A percentile compares a stretch with the other conserved stretches of the same genome.
phyloP scores from a whole-genome alignment of 2,113 vertebrate genomes.

The Rhinoptilus africanus region DNA sequence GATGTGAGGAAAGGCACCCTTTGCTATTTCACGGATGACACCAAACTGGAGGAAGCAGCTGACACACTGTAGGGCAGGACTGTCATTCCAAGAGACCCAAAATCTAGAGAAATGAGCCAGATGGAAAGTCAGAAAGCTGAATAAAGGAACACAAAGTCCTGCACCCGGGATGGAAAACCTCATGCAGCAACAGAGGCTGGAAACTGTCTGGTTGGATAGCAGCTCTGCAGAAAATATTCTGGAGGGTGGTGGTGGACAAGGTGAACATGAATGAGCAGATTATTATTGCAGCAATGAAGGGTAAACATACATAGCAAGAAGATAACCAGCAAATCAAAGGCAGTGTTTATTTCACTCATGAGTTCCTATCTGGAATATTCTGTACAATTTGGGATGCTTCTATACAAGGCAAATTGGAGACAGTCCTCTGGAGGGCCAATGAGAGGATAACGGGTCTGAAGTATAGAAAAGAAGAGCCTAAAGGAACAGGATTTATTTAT shows the following conservation, averaged over 20 bases:
- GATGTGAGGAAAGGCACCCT: background rate
- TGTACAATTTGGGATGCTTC: background rate
- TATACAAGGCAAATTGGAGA: background rate
- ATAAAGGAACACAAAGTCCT: background rate
- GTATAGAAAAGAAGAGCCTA: background rate
- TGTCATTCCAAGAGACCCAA: background rate
- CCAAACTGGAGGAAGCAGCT: background rate
- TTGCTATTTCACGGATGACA: background rate
- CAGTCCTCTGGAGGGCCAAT: background rate
- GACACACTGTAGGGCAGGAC: background rate
- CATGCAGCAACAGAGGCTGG: background rate
- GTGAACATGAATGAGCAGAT: background rate
- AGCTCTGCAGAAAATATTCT: background rate
- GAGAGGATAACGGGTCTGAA: background rate
- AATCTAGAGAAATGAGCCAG: background rate
- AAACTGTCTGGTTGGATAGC: background rate
- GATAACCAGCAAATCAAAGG: background rate
- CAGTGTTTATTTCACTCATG: background rate
- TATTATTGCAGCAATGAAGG: background rate
- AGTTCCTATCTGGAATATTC: background rate
- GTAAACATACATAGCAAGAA: background rate
- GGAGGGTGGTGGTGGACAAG: background rate
- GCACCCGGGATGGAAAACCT: background rate
- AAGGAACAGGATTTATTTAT: background rate
- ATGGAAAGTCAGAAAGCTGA: background rate